Evolutionary conservation across 2,113 vertebrate species (phyloP), one percentile per base, ranked within the genome.

Genomic region (Globicephala melas): DNA sequence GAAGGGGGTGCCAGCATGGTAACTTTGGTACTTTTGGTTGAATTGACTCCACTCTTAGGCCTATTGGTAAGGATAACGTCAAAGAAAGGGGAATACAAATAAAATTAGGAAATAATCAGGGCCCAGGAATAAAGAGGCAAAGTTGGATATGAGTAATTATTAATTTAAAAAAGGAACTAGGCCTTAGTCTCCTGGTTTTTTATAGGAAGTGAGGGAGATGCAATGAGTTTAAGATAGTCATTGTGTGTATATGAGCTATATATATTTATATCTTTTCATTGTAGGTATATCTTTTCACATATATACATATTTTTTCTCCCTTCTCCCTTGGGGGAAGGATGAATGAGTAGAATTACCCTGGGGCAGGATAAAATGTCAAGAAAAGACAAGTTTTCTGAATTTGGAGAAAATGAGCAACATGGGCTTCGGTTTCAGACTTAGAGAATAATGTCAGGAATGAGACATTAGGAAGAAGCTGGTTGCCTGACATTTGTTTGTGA

Each of bases 391-490:
- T 60, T 91, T 93, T 96, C 89, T 95, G 93, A 89, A 74, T 95
- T 96, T 95, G 77, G 89, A 97, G 89, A 93, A 94, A 94, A 94
- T 70, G 80, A 91, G 84, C 82, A 82, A 67, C 20, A 55, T 44
- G 53, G 44, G 58, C 62, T 94, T 84, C 8, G 12, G 81, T 85
- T 95, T 85, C 67, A 94, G 89, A 73, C 44, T 8, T 10, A 47
- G 89, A 97, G 86, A 96, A 14, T 91, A 96, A 95, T 94, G 97
- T 96, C 96, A 94, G 94, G 41, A 77, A 82, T 63, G 91, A 94
- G 96, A 89, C 81, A 38, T 85, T 53, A 73, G 77, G 21, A 80
- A 95, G 91, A 76, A 93, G 36, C 67, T 60, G 36, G 15, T 18
- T 58, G 85, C 31, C 36, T 94, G 93, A 95, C 95, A 83, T 96